These are phyloP conservation scores for Ceratosolen fusciceps DNA, from an alignment of 1,140 invertebrate species.

Conservation along the genomic window DNA sequence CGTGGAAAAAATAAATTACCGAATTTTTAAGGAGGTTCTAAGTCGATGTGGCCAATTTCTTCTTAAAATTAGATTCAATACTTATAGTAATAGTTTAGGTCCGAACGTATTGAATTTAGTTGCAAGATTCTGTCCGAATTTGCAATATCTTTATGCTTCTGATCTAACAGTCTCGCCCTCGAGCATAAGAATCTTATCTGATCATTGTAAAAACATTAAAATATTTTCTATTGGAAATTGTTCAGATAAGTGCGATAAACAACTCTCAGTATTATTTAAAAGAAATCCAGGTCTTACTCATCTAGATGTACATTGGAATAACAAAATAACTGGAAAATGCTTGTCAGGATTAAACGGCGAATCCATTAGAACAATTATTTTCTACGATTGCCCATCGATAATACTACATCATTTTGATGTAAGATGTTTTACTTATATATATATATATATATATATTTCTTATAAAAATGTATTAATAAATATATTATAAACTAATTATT, in stretches of 20 bases:
- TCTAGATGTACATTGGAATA: constrained; percentile 1
- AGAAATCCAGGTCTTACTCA: constrained; percentile 5
- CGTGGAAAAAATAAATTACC: background rate
- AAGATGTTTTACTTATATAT: background rate
- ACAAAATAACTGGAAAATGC: constrained; percentile 27
- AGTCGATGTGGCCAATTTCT: constrained; percentile 22
- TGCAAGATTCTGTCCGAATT: constrained; percentile 27
- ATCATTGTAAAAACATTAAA: constrained; percentile 10
- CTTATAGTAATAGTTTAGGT: background rate
- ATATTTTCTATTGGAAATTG: background rate
- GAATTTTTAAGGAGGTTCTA: constrained; percentile 12
- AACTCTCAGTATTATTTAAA: constrained; percentile 8
- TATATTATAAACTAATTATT: no score
- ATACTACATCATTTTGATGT: constrained; percentile 17
- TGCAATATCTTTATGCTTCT: background rate
- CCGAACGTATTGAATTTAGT: constrained; percentile 14
- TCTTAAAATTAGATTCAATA: background rate
- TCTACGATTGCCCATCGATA: constrained; percentile 25
- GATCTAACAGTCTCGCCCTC: constrained; percentile 7
- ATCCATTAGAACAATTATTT: constrained; percentile 23
- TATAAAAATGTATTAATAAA: background rate
- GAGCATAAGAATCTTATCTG: constrained; percentile 16
- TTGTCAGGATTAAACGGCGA: constrained; percentile 3
- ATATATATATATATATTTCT: background rate
- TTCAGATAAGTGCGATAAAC: constrained; percentile 27